Base-by-base conservation (phyloP, 2,888 invertebrate genomes). In the Parnassius orleans region DNA sequence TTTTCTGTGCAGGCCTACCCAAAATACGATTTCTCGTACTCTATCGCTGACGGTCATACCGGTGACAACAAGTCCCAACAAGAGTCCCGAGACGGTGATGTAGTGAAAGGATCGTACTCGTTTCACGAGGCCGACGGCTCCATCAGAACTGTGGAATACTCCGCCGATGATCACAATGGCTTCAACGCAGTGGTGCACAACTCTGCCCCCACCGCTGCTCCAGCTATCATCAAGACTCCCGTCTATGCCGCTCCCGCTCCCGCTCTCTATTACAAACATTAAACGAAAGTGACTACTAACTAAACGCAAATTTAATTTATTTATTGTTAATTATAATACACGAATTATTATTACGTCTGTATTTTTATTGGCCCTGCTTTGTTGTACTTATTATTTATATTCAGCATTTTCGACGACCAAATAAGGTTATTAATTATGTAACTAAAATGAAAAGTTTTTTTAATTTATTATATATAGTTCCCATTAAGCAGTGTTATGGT, bases 11-110 rank as follows among this genome's bases (percentile, higher is more conserved):
- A 82, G 82, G 73, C 79, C 7, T 71, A 81, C 77, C 84, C 86
- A 61, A 79, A 84, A 71, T 86, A 86, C 76, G 84, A 87, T 72
- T 92, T 84, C 83, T 83, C 79, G 64, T 92, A 92, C 79, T 88
- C 90, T 56, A 90, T 93, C 9, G 83, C 88, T 69, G 92, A 92
- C 73, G 84, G 84, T 43, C 89, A 91, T 79, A 87, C 91, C 72
- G 92, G 92, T 52, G 93, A 93, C 82, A 82, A 86, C 77, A 91
- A 92, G 79, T 81, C 83, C 67, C 91, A 89, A 75, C 87, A 90
- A 68, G 92, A 93, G 70, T 69, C 74, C 67, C 84, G 87, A 65
- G 92, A 92, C 64, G 92, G 92, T 60, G 92, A 92, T 71, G 83
- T 82, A 3, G 92, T 92, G 57, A 87, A 91, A 74, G 92, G 92